Percentiles rank a stretch among this genome's conserved stretches.
phyloP scores from a whole-genome alignment of 2,113 vertebrate species.

The Hippolais icterina region DNA sequence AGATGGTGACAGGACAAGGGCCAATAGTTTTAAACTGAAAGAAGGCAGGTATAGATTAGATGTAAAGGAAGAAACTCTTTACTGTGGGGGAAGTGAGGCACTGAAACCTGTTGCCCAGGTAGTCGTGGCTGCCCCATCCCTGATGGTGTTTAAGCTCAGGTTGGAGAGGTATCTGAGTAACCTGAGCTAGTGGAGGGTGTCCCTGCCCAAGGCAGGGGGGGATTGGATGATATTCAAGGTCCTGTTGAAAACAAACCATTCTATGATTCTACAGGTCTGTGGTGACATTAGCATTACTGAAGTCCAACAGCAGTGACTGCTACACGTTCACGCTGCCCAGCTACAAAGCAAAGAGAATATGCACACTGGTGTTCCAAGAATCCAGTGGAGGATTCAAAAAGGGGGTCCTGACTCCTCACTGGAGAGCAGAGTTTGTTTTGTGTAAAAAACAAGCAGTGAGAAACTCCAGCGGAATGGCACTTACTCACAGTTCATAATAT shows the following conservation, averaged over 20 bases:
- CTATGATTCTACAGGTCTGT: background rate
- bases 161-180: background rate
- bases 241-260: background rate
- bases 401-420: background rate
- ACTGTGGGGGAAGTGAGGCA: background rate
- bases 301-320: background rate
- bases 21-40: background rate
- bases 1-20: background rate
- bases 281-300: background rate
- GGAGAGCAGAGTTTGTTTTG: too few relatives aligned
- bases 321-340: background rate
- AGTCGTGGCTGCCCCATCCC: background rate
- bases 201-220: background rate
- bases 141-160: background rate
- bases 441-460: background rate
- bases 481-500: background rate
- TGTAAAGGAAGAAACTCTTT: background rate
- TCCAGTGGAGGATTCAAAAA: background rate
- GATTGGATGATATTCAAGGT: background rate
- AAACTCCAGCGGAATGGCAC: background rate
- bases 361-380: fast-evolving
- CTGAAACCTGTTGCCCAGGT: background rate
- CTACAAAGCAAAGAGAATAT: background rate
- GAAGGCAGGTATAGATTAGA: background rate
- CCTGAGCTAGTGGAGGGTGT: background rate